These are phyloP conservation scores for Aurelia sp. DNA, from an alignment of 30 jellyfish, hydroid and myxozoan genomes.

Conservation along the genomic window DNA sequence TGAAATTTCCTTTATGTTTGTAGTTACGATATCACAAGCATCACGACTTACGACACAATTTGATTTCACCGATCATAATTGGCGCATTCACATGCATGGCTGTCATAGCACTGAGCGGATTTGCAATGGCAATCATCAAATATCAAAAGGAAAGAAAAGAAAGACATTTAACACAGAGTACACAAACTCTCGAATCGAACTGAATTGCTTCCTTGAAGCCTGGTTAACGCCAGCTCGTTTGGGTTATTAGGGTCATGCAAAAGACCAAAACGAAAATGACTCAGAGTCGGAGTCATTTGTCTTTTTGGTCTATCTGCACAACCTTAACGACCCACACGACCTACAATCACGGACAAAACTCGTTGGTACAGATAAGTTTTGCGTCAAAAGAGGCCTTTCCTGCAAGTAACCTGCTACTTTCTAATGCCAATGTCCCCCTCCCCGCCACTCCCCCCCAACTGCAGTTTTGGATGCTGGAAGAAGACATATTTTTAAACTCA, in stretches of 20 bases:
- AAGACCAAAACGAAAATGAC: not conserved
- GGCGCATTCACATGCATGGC: conserved; percentile 99
- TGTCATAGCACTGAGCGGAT: conserved; percentile 97
- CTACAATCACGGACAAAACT: too few relatives aligned
- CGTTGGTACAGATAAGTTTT: too few relatives aligned
- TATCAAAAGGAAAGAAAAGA: conserved; percentile 89
- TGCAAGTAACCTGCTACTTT: too few relatives aligned
- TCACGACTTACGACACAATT: conserved; percentile 85
- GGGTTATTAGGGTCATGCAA: not conserved
- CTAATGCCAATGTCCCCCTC: too few relatives aligned
- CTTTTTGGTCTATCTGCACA: too few relatives aligned
- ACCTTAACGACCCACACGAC: too few relatives aligned
- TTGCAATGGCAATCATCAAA: conserved; percentile 97
- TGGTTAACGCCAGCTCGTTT: not conserved
- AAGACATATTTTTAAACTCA: too few relatives aligned
- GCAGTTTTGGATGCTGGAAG: too few relatives aligned
- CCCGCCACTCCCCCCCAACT: too few relatives aligned
- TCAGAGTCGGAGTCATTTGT: not conserved
- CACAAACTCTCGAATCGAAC: conserved; percentile 55
- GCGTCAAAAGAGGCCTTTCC: too few relatives aligned
- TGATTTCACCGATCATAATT: conserved; percentile 93
- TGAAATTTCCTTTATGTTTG: not conserved
- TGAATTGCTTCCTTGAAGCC: not conserved
- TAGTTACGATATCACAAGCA: conserved; percentile 61
- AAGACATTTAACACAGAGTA: conserved; percentile 48